These are phyloP conservation scores for Dipus sagitta DNA, from an alignment of 2,797 vertebrate genomes.

Conservation along the genomic window DNA sequence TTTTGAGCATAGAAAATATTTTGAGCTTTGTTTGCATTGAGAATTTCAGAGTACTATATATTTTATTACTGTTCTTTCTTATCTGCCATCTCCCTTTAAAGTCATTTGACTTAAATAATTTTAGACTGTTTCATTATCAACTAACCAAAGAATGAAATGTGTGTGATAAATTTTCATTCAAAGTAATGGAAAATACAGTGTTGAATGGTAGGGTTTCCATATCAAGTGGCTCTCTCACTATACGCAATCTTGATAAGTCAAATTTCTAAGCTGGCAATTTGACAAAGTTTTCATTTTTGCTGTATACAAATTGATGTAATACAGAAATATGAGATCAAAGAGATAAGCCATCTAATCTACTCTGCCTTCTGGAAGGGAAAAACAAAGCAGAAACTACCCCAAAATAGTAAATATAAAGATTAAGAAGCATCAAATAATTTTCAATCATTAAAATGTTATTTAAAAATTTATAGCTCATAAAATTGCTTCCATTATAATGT, in stretches of 20 bases:
- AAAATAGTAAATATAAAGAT: neutral
- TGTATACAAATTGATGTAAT: neutral
- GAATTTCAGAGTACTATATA: conserved; percentile 19
- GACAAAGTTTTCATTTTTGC: conserved; percentile 28
- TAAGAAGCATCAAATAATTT: conserved; percentile 39
- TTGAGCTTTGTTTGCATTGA: neutral
- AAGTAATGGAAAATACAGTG: conserved; percentile 40
- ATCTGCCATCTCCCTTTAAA: conserved; percentile 39
- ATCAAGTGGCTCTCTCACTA: neutral
- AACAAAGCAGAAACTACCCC: neutral
- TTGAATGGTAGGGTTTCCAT: conserved; percentile 9
- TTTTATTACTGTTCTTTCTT: conserved; percentile 35
- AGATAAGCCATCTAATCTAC: neutral
- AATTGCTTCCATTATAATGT: neutral
- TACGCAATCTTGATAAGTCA: neutral
- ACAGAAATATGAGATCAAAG: neutral
- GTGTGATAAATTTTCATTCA: conserved; percentile 44
- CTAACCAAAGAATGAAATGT: neutral
- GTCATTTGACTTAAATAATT: conserved; percentile 42
- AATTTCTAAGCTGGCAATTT: conserved; percentile 21
- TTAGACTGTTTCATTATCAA: conserved; percentile 41
- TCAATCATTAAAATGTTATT: neutral
- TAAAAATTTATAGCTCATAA: neutral
- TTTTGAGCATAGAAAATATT: conserved; percentile 62
- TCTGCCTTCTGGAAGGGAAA: conserved; percentile 18